Evolutionary conservation across 2,888 invertebrate species (phyloP), one percentile per base, ranked within the genome.

Genomic region (Cerastoderma edule): DNA sequence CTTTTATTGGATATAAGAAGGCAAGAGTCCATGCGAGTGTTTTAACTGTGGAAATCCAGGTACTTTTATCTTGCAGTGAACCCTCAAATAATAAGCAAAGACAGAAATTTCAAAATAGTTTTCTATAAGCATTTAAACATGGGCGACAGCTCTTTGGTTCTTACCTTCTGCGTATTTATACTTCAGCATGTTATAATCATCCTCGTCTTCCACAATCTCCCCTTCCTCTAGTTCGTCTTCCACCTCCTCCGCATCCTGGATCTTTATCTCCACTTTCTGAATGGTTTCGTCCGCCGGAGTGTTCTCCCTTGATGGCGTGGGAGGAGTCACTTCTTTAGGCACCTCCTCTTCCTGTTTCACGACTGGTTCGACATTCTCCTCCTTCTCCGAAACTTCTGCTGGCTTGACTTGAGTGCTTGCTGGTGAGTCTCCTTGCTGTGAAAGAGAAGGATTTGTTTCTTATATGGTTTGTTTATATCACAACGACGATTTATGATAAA

Each of bases 151-250:
- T 39, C 16, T 39, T 16, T 53, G 6, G 22, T 16, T n/a, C 76
- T 19, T 80, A 89, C 89, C 88, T 85, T 88, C 87, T 48, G 85
- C 83, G 63, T 88, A 89, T 63, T 78, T 85, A 72, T 88, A 89
- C 78, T 83, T 84, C 19, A 85, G 73, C 72, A 75, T 60, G 3
- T 32, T 65, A 22, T 64, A 39, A 33, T 70, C 71, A 19, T 57
- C 57, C 2, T 75, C 71, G 16, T 79, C 78, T 10, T 78, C 75
- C 16, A 64, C 66, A 2, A 75, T 77, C 35, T 79, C 78, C 30
- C 73, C 78, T 16, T 75, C 79, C 70, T 82, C 83, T 72, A 82
- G 69, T 50, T 84, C 80, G 67, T 84, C 80, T 56, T 81, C 80
- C 24, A 75, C 72, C 33, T 74, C 75, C 35, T 69, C 66, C 16